phyloP scores from a whole-genome alignment of 2,113 vertebrate species.

The Acrocephalus kingi region DNA sequence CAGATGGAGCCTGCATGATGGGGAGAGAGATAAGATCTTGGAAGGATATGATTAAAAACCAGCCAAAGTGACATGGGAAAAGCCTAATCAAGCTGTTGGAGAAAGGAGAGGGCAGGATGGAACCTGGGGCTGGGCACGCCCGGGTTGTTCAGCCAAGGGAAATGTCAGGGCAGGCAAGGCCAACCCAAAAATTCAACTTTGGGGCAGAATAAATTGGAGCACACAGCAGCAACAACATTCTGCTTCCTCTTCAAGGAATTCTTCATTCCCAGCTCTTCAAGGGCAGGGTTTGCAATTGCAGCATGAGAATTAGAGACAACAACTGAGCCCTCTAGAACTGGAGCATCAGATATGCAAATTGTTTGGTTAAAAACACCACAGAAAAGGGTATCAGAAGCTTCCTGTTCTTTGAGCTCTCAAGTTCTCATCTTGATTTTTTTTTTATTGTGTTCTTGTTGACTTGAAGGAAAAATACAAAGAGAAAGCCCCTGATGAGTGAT shows the following conservation, averaged over 20 bases:
- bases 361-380: not conserved
- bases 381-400: not conserved
- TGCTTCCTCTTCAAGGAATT: not conserved
- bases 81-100: not conserved
- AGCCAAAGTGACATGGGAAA: not conserved
- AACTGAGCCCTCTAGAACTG: not conserved
- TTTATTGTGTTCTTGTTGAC: not conserved
- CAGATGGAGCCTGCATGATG: not conserved
- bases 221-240: not conserved
- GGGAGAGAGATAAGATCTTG: not conserved
- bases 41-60: not conserved
- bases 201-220: not conserved
- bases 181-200: not conserved
- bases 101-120: not conserved
- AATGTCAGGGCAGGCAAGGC: not conserved
- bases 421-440: not conserved
- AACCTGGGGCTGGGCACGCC: accelerated
- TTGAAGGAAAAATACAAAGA: not conserved
- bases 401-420: not conserved
- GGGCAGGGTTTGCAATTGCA: not conserved
- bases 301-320: accelerated
- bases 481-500: not conserved
- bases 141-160: not conserved
- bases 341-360: not conserved
- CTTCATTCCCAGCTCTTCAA: not conserved